Conservation (phyloP, 2,888 invertebrate species). For the Arrhopalites spinosus region DNA sequence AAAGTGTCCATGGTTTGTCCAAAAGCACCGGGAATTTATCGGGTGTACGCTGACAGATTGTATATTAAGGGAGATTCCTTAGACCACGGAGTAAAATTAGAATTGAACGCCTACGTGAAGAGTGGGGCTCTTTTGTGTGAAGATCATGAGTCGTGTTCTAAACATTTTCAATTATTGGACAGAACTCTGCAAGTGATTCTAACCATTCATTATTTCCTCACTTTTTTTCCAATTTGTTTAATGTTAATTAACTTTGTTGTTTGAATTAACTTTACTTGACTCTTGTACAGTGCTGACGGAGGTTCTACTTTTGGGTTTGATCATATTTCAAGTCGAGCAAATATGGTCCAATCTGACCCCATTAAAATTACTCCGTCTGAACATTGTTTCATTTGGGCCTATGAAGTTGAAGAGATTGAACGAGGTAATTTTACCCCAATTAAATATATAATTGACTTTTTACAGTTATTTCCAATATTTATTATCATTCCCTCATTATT, state of each 20-base stretch:
- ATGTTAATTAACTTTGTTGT: too few species aligned
- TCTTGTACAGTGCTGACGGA: too few species aligned
- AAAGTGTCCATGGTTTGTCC: neutral
- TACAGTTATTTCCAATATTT: too few species aligned
- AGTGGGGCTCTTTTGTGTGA: neutral
- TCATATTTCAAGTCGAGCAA: neutral
- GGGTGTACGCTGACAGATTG: constrained; percentile 4
- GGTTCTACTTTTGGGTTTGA: neutral
- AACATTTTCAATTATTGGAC: neutral
- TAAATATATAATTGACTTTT: too few species aligned
- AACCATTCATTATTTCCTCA: neutral
- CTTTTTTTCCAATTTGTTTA: too few species aligned
- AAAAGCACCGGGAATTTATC: constrained; percentile 6
- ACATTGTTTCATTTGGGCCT: constrained; percentile 36
- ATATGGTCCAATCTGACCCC: constrained; percentile 16
- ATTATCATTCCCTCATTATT: neutral
- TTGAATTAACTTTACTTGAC: too few species aligned
- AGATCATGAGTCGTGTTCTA: neutral
- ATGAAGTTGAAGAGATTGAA: constrained; percentile 19
- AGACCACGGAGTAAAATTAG: too few species aligned
- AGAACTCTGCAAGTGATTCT: neutral
- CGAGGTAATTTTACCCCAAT: too few species aligned
- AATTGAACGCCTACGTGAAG: neutral
- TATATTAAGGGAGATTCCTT: neutral
- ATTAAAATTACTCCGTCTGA: constrained; percentile 2